Evolutionary conservation across 2,113 vertebrate genomes (phyloP).

Genomic region (Verasper variegatus): DNA sequence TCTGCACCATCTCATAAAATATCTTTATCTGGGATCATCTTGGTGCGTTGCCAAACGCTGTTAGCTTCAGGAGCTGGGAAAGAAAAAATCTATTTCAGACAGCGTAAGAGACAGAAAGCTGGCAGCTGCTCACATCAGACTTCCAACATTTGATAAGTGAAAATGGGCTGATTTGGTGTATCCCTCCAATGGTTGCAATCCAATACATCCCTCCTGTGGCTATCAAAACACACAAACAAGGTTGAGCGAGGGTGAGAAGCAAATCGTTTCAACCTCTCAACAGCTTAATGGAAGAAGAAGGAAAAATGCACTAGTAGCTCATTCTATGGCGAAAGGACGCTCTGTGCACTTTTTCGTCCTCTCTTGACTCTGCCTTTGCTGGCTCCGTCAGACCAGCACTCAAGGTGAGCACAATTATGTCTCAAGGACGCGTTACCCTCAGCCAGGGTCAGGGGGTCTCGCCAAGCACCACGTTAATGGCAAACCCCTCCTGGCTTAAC

Average conservation of each 20-base stretch:
- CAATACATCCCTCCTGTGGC: constrained; percentile 69
- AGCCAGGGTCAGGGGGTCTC: constrained; percentile 51
- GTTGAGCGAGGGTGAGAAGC: constrained; percentile 39
- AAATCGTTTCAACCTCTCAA: constrained; percentile 51
- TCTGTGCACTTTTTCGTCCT: constrained; percentile 1
- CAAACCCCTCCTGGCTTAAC: constrained; percentile 67
- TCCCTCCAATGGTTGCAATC: constrained; percentile 62
- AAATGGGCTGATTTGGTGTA: constrained; percentile 71
- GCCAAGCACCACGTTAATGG: constrained; percentile 42
- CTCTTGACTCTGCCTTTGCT: constrained; percentile 23
- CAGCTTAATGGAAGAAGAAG: constrained; percentile 43
- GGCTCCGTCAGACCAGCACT: constrained; percentile 32
- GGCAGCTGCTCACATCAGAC: constrained; percentile 72
- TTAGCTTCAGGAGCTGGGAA: constrained; percentile 72
- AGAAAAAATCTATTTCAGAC: constrained; percentile 67
- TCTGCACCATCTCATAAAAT: constrained; percentile 70
- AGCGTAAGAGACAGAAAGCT: constrained; percentile 60
- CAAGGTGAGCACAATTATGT: constrained; percentile 69
- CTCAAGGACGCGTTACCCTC: constrained; percentile 67
- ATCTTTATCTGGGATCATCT: constrained; percentile 75
- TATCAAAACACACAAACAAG: constrained; percentile 47
- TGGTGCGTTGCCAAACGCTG: constrained; percentile 68
- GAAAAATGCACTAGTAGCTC: constrained; percentile 13
- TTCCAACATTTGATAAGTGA: constrained; percentile 65
- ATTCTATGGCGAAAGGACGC: constrained; percentile 36